Evolutionary conservation across 1,140 invertebrate species (phyloP).

Genomic region (Pemphigus obesinymphae): DNA sequence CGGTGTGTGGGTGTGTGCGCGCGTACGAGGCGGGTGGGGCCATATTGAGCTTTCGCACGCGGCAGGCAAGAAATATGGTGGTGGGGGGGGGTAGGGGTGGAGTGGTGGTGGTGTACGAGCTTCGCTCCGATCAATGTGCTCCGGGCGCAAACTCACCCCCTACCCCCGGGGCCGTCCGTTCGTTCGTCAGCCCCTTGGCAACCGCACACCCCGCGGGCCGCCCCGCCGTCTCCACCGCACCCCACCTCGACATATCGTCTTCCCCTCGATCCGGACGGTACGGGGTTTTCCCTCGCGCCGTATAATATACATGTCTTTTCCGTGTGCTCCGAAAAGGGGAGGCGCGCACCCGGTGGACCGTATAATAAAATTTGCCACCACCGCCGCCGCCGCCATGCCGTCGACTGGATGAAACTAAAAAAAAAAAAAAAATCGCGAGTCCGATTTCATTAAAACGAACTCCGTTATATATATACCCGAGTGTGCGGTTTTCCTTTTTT

Average conservation of each 20-base stretch:
- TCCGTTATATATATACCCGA: too few species aligned
- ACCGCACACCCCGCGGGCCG: not conserved
- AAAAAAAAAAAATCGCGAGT: not conserved
- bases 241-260: not conserved
- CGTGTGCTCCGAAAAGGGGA: not conserved
- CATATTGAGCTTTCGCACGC: constrained; percentile 30
- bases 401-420: not conserved
- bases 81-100: too few species aligned
- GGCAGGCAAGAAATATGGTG: too few species aligned
- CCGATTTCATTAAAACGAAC: constrained; percentile 31
- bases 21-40: not conserved
- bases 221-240: not conserved
- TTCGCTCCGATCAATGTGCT: constrained; percentile 37
- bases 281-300: not conserved
- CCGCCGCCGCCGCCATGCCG: not conserved
- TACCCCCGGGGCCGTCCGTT: not conserved
- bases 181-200: constrained; percentile 22
- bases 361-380: constrained; percentile 24
- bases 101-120: too few species aligned
- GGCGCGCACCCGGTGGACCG: not conserved
- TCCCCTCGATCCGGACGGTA: not conserved
- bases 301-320: not conserved
- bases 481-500: too few species aligned
- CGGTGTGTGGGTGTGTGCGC: not conserved
- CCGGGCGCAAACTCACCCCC: constrained; percentile 20